A percentile compares a stretch with the other conserved stretches of the same genome.
phyloP scores from a whole-genome alignment of 64 coral and sea anemone species.

The Anthopleura sola region DNA sequence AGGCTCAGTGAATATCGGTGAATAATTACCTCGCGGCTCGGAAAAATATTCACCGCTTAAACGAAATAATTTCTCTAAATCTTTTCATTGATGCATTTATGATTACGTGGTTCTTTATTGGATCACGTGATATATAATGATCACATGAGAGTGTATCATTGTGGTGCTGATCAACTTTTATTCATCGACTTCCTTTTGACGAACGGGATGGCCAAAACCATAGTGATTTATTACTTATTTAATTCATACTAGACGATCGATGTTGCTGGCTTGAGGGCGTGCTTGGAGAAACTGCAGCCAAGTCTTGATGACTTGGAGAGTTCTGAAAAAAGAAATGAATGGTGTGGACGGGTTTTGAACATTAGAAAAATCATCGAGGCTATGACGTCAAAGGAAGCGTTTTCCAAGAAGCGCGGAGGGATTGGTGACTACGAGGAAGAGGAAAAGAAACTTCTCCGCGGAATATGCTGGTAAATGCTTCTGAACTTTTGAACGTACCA shows the following conservation, averaged over 20 bases:
- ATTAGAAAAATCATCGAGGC: constrained; percentile 52
- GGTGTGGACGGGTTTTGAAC: constrained; percentile 53
- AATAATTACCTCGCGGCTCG: too few species aligned
- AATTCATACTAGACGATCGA: constrained; percentile 31
- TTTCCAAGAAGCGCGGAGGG: neutral
- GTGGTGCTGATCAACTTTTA: too few species aligned
- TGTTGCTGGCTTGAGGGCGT: constrained; percentile 38
- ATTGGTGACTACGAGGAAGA: constrained; percentile 30
- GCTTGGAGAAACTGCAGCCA: constrained; percentile 27
- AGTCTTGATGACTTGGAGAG: constrained; percentile 2
- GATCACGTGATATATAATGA: too few species aligned
- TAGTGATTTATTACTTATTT: neutral
- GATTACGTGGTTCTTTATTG: too few species aligned
- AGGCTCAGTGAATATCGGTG: too few species aligned
- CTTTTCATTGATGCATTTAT: too few species aligned
- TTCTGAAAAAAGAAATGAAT: constrained; percentile 14
- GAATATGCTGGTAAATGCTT: constrained; percentile 34
- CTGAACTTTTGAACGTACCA: too few species aligned
- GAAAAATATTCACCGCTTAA: too few species aligned
- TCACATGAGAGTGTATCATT: too few species aligned
- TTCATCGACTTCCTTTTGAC: too few species aligned
- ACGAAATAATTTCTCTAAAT: too few species aligned
- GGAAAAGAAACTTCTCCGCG: neutral
- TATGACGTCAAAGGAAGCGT: constrained; percentile 46
- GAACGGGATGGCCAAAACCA: neutral